A percentile compares a stretch with the other conserved stretches of the same genome.
These are phyloP conservation scores for Nematopogon swammerdamellus DNA, from an alignment of 2,888 invertebrate species.

Conservation along the genomic window DNA sequence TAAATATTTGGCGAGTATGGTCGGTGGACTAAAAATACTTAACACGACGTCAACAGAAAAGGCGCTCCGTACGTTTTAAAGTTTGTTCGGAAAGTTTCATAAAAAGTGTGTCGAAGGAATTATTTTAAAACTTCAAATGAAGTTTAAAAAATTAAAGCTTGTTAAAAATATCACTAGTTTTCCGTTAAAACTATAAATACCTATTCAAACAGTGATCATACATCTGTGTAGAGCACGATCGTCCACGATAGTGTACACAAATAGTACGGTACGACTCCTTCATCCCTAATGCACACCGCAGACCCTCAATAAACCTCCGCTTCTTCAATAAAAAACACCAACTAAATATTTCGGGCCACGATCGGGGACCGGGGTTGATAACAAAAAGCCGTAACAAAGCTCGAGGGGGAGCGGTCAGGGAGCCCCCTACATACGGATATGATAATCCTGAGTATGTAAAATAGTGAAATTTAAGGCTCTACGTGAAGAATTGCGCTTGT, in stretches of 20 bases:
- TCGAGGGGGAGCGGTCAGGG: conserved; percentile 23
- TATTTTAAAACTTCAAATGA: too few relatives aligned
- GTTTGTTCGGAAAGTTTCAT: too few relatives aligned
- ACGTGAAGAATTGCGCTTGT: conserved; percentile 55
- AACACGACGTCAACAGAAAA: too few relatives aligned
- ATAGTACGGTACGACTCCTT: background rate
- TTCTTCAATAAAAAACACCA: conserved; percentile 39
- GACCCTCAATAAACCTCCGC: background rate
- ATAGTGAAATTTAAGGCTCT: conserved; percentile 56
- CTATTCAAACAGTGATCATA: too few relatives aligned
- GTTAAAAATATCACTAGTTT: too few relatives aligned
- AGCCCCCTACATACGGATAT: conserved; percentile 46
- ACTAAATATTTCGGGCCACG: conserved; percentile 52
- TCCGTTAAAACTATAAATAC: too few relatives aligned
- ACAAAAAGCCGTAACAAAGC: conserved; percentile 44
- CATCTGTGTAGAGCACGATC: too few relatives aligned
- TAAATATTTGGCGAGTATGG: too few relatives aligned
- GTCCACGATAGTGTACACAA: background rate
- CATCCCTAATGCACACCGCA: background rate
- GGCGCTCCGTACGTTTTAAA: too few relatives aligned
- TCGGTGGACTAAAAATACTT: too few relatives aligned
- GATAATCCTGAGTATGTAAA: conserved; percentile 56
- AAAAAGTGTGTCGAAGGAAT: too few relatives aligned
- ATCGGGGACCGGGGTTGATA: conserved; percentile 48
- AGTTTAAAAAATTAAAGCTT: too few relatives aligned